Base-by-base conservation (phyloP, 1,140 invertebrate genomes). In the Drosophila guanche region DNA sequence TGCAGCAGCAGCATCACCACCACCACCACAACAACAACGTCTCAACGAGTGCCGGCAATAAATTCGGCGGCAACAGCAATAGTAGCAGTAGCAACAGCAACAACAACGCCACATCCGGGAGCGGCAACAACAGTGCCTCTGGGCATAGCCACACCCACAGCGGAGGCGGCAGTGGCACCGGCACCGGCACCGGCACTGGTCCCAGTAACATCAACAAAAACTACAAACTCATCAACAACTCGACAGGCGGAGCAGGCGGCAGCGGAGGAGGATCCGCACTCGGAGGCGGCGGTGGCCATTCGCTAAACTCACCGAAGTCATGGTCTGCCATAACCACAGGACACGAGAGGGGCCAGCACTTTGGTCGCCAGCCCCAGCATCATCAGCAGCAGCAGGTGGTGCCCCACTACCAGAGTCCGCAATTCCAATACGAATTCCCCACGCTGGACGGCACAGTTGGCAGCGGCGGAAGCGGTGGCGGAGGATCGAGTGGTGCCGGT, bases 341-440 rank as follows among this genome's bases (percentile, higher is more conserved):
- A 56, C 79, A 91, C 90, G 90, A 91, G 47, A 74, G 63, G 25
- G 52, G 67, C 48, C 65, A 55, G 51, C 37, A 71, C 43, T 69
- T 56, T 42, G 66, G 66, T 43, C 46, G 71, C 14, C 57, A 65
- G 62, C 20, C 45, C 27, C 43, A 67, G 52, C 63, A 65, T 41
- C 33, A 43, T 25, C 58, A 73, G 45, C 56, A 73, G 61, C 59
- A 74, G 73, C 65, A 57, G 62, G 84, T 90, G 10, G 90, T 90
- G 45, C 91, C 90, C 20, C 86, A 91, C 27, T 91, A 91, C 60
- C 91, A 91, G 62, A 91, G 91, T 86, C 83, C 95, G 67, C 95
- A 95, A 91, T 97, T 96, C 92, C 95, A 96, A 92, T 95, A 95
- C 94, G 96, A 97, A 92, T 96, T 96, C 92, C 95, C 96, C 75